Conservation (phyloP, 2,113 vertebrate species). For the Petrocephalus zakoni region DNA sequence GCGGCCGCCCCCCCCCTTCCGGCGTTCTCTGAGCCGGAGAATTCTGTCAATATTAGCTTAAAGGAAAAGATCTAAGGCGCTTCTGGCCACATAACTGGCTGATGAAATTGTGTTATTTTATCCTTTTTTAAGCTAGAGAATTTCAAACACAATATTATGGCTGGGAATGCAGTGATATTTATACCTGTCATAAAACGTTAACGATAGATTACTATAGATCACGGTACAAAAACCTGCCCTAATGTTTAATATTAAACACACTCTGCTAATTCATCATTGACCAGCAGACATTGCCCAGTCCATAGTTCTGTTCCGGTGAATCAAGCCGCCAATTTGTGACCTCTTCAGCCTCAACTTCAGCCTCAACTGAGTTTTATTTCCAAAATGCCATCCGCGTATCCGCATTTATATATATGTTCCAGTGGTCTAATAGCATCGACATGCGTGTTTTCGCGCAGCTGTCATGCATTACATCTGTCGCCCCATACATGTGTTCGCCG, state of each 20-base stretch:
- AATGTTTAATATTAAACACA: background rate
- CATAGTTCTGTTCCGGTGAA: slow-evolving; percentile 11
- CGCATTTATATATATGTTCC: slow-evolving; percentile 43
- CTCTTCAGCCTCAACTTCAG: background rate
- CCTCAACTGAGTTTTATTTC: background rate
- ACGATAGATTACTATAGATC: background rate
- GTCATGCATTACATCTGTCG: slow-evolving; percentile 45
- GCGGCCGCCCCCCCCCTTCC: slow-evolving; percentile 45
- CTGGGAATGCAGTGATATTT: slow-evolving; percentile 40
- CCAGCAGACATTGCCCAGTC: background rate
- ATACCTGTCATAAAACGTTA: slow-evolving; percentile 35
- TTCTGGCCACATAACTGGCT: slow-evolving; percentile 27
- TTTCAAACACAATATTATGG: slow-evolving; percentile 47
- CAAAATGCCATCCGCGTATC: slow-evolving; percentile 29
- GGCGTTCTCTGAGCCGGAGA: slow-evolving; percentile 33
- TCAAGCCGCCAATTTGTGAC: slow-evolving; percentile 13
- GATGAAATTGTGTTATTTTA: slow-evolving; percentile 37
- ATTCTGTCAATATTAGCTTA: slow-evolving; percentile 45
- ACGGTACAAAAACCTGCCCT: background rate
- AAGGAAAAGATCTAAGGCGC: slow-evolving; percentile 35
- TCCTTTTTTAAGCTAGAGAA: slow-evolving; percentile 29
- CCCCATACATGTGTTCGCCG: slow-evolving; percentile 39
- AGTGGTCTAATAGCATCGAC: slow-evolving; percentile 37
- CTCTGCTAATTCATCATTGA: background rate
- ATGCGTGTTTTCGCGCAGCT: slow-evolving; percentile 44